Percentiles rank a stretch among this genome's conserved stretches.
Evolutionary conservation across 2,797 vertebrate species (phyloP).

Genomic region (Microchirus variegatus): DNA sequence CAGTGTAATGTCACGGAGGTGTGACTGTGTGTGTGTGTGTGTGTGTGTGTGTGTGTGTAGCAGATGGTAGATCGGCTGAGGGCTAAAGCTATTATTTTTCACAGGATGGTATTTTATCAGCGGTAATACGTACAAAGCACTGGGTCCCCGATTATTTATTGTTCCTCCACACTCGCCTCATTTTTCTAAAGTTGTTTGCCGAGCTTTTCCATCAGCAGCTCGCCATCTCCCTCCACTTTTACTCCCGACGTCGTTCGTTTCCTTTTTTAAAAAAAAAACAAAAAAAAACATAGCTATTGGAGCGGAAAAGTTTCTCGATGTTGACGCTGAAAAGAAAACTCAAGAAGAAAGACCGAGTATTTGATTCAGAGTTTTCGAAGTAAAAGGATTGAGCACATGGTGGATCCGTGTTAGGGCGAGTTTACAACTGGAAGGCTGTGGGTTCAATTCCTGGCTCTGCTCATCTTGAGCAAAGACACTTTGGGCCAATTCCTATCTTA

Average conservation of each 20-base stretch:
- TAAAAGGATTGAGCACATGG: no score
- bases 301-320: neutral
- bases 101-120: slow-evolving; percentile 65
- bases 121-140: slow-evolving; percentile 56
- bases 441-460: no score
- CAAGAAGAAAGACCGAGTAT: slow-evolving; percentile 43
- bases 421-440: no score
- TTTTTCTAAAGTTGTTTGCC: slow-evolving; percentile 61
- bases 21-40: slow-evolving; percentile 16
- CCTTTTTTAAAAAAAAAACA: no score
- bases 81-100: slow-evolving; percentile 72
- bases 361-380: slow-evolving; percentile 30
- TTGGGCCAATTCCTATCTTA: no score
- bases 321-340: slow-evolving; percentile 51
- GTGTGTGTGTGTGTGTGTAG: slow-evolving; percentile 22
- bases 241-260: slow-evolving; percentile 23
- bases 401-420: no score
- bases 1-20: neutral
- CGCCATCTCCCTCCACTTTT: slow-evolving; percentile 19
- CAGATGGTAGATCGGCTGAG: slow-evolving; percentile 57
- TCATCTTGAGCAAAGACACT: no score
- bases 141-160: slow-evolving; percentile 66
- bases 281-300: no score
- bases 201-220: slow-evolving; percentile 61
- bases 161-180: slow-evolving; percentile 55